phyloP scores from a whole-genome alignment of 2,797 vertebrate genomes.

The Anniella stebbinsi region DNA sequence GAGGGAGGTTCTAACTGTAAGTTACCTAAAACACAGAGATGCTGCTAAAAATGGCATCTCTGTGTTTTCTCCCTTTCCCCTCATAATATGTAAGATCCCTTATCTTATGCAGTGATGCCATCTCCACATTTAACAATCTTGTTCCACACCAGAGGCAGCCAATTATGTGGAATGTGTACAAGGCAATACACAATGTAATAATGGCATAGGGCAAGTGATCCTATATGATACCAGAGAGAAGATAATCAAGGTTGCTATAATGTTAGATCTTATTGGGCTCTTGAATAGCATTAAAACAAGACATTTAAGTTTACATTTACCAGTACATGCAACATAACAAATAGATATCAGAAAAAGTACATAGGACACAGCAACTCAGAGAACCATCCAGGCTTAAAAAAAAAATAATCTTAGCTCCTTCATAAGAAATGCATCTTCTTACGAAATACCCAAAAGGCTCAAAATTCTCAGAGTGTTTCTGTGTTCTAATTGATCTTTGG shows the following conservation, averaged over 20 bases:
- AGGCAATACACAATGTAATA: not conserved
- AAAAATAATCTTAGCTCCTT: not conserved
- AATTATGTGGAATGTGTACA: not conserved
- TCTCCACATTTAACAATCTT: not conserved
- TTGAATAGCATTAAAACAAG: too few relatives aligned
- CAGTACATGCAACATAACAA: not conserved
- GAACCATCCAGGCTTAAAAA: not conserved
- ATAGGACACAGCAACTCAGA: not conserved
- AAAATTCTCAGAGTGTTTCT: not conserved
- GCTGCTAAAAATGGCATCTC: not conserved
- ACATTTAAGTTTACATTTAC: not conserved
- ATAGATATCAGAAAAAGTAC: not conserved
- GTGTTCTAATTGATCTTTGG: not conserved
- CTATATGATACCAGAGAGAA: not conserved
- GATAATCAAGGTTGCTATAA: not conserved
- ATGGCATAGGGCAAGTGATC: not conserved
- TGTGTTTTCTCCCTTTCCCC: not conserved
- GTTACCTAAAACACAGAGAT: not conserved
- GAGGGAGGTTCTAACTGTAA: too few relatives aligned
- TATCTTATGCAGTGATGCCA: not conserved
- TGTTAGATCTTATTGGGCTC: too few relatives aligned
- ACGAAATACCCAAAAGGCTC: not conserved
- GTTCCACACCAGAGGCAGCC: not conserved
- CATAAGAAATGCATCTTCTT: not conserved
- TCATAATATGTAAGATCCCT: not conserved